Conservation (phyloP, 2,797 vertebrate species). For the Catostomus latipinnis region DNA sequence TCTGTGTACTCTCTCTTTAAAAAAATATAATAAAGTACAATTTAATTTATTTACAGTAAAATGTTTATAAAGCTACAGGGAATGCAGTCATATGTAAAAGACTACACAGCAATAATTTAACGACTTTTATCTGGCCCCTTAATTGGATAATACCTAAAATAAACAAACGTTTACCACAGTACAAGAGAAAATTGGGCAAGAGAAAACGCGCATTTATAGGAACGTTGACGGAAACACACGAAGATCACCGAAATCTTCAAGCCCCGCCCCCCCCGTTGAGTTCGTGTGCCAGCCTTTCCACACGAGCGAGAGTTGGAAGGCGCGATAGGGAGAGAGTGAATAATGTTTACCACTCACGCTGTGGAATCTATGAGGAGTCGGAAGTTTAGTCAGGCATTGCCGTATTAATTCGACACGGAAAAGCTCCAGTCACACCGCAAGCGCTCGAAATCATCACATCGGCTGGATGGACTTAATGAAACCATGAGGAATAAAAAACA, state of each 20-base stretch:
- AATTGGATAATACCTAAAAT: neutral
- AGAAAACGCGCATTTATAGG: neutral
- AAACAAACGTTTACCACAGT: neutral
- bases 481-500: slow-evolving; percentile 46
- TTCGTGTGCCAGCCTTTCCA: slow-evolving; percentile 26
- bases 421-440: neutral
- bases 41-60: neutral
- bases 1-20: no score
- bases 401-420: neutral
- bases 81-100: no score
- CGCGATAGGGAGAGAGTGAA: neutral
- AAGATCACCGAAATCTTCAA: slow-evolving; percentile 9
- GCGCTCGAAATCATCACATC: slow-evolving; percentile 1
- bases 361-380: slow-evolving; percentile 28
- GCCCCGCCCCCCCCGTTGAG: slow-evolving; percentile 42
- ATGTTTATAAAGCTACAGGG: neutral
- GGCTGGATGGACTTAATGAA: slow-evolving; percentile 15
- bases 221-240: slow-evolving; percentile 37
- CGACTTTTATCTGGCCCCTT: neutral
- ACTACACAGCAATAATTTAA: no score
- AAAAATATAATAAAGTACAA: neutral
- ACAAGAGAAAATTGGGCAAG: slow-evolving; percentile 2
- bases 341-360: slow-evolving; percentile 20
- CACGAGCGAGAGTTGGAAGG: neutral
- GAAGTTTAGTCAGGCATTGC: slow-evolving; percentile 9